A percentile compares a stretch with the other conserved stretches of the same genome.
These are phyloP conservation scores for Deroplatys truncata DNA, from an alignment of 2,888 invertebrate genomes.

Conservation along the genomic window DNA sequence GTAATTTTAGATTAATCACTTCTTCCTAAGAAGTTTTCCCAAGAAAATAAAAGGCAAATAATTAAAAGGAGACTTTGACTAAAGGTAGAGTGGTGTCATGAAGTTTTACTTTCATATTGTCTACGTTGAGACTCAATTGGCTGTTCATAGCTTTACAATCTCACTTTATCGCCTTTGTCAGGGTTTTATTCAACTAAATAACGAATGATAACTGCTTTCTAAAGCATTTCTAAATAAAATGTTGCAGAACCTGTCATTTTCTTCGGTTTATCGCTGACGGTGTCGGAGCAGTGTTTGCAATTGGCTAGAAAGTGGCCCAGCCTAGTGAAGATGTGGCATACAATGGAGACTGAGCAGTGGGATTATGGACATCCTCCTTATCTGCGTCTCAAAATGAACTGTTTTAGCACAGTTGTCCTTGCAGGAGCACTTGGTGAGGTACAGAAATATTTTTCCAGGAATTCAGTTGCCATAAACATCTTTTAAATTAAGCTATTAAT, in stretches of 20 bases:
- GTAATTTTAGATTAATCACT: no score
- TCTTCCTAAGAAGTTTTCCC: no score
- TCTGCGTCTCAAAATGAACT: constrained; percentile 44
- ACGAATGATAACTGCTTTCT: no score
- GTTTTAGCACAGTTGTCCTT: constrained; percentile 47
- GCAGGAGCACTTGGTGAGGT: constrained; percentile 45
- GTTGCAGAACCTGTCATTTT: constrained; percentile 49
- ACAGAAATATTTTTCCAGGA: neutral
- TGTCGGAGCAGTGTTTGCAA: constrained; percentile 51
- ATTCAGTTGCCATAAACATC: neutral
- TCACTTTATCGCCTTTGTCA: no score
- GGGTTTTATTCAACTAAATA: no score
- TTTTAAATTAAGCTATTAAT: neutral
- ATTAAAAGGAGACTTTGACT: no score
- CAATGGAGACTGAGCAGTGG: constrained; percentile 40
- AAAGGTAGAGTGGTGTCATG: no score
- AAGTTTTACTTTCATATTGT: no score
- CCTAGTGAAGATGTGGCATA: constrained; percentile 44
- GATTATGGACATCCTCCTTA: constrained; percentile 38
- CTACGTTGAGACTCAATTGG: no score
- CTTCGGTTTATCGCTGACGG: constrained; percentile 52
- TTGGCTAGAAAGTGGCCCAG: constrained; percentile 52
- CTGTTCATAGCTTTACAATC: no score
- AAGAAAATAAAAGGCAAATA: no score
- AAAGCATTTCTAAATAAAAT: neutral